A percentile compares a stretch with the other conserved stretches of the same genome.
phyloP scores from a whole-genome alignment of 2,888 invertebrate genomes.

The Zaprionus obscuricornis region DNA sequence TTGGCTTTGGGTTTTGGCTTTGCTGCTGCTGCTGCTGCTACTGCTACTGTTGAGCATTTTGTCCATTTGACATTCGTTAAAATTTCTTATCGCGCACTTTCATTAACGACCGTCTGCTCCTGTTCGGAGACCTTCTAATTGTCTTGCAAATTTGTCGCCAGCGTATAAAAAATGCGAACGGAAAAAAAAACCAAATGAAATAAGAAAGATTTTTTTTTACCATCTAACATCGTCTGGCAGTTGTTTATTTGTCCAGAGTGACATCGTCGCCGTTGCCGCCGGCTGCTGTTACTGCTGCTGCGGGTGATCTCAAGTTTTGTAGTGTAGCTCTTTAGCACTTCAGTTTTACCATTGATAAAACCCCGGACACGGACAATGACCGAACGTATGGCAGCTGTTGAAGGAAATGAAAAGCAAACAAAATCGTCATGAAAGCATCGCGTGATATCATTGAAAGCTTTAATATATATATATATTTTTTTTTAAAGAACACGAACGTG shows the following conservation, averaged over 20 bases:
- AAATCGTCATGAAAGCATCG: slow-evolving; percentile 30
- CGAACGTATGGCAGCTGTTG: slow-evolving; percentile 65
- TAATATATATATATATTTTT: slow-evolving; percentile 17
- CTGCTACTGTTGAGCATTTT: slow-evolving; percentile 18
- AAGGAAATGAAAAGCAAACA: slow-evolving; percentile 78
- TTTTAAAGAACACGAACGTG: slow-evolving; percentile 61
- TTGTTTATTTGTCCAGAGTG: slow-evolving; percentile 61
- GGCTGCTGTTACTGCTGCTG: not conserved
- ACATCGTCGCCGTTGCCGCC: no score
- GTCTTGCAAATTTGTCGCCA: slow-evolving; percentile 79
- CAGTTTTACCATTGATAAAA: no score
- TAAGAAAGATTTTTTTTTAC: not conserved
- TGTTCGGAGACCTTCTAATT: slow-evolving; percentile 79
- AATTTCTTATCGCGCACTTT: slow-evolving; percentile 77
- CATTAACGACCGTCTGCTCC: slow-evolving; percentile 74
- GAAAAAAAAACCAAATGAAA: slow-evolving; percentile 13
- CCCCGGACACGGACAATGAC: slow-evolving; percentile 43
- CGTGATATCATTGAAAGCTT: slow-evolving; percentile 21
- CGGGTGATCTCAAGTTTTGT: slow-evolving; percentile 36
- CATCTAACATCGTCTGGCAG: slow-evolving; percentile 27
- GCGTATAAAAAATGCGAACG: slow-evolving; percentile 42
- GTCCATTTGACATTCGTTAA: slow-evolving; percentile 67
- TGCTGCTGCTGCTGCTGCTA: slow-evolving; percentile 16
- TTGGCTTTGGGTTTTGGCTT: no score
- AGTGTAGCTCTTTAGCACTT: no score